Evolutionary conservation across 2,888 invertebrate species (phyloP), one percentile per base, ranked within the genome.

Genomic region (Eristalis tenax): DNA sequence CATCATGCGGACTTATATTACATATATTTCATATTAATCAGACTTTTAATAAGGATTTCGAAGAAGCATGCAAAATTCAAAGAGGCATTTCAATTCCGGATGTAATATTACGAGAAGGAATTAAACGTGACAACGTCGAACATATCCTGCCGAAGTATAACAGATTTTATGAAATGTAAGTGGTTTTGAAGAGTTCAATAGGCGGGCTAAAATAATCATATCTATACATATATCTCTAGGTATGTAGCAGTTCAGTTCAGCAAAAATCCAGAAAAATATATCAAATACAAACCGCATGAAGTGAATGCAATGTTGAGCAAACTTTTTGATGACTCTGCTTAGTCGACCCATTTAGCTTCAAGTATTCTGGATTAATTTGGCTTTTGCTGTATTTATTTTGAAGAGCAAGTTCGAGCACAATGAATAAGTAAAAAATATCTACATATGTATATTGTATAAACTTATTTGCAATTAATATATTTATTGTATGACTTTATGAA

Each of bases 41-140:
- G 98, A 96, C 97, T 69, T 99, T 99, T 93, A 99, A 99, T 93
- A 98, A 98, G 92, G 99, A 99, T 93, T 96, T 99, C 92, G 99
- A 99, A 91, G 98, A 99, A 90, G 95, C 96, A 15, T 95, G 96
- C 1, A 96, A 96, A 89, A 95, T 95, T 38, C 99, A 99, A 94
- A 95, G 97, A 85, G 96, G 96, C 43, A 99, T 98, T 94, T 97
- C 98, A 70, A 97, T 99, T 90, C 99, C 99, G 0, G 99, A 99
- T 94, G 95, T 96, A 0, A 98, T 98, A 90, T 94, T 99, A 73
- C 94, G 99, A 61, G 97, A 98, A 92, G 95, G 96, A 80, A 95
- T 99, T 66, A 98, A 98, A 92, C 94, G 97, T 15, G 98, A 98
- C 93, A 97, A 98, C 93, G 97, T 97, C 91, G 97, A 97, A 90